Evolutionary conservation across 1,140 invertebrate species (phyloP), one percentile per base, ranked within the genome.

Genomic region (Sycophaga agraensis): DNA sequence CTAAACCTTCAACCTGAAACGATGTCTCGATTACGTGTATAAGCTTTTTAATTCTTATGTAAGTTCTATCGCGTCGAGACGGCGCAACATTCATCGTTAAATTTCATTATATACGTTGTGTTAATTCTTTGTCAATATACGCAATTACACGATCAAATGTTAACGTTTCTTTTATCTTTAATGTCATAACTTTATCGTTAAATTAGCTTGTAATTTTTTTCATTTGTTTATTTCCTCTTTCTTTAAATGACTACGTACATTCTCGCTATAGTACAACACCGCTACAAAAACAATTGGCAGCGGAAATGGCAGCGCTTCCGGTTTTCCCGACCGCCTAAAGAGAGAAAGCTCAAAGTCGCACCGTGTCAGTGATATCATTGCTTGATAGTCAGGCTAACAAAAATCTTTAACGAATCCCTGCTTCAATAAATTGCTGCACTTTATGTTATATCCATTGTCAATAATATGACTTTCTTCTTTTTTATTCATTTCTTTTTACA

Each of bases 261-360:
- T 58, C 22, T 63, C 24, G 22, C 39, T 58, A 63, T 58, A 57
- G 40, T 63, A 62, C 60, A 62, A 43, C 45, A 62, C 46, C 60
- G 60, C 60, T 62, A 56, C n/a, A n/a, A 63, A 61, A 57, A 63
- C 54, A 57, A 53, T 58, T 57, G 54, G 61, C 48, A 63, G 61
- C 61, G 61, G 61, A 63, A 63, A 63, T 57, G 61, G 61, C 54
- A 63, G 54, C 61, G 48, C 39, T 57, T 51, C 54, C 54, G 53
- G 54, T 55, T 63, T 58, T 63, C 43, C 54, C 48, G 46, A 57
- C 54, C 61, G 61, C 54, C 61, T 14, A 58, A 63, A 58, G 39
- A 53, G 42, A 61, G 40, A 60, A 56, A 54, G 42, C 34, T 54
- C 34, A 48, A 55, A 37, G 51, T 37, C 22, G 34, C 24, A 61